Evolutionary conservation across 2,888 invertebrate genomes (phyloP).

Genomic region (Norana najaformis): DNA sequence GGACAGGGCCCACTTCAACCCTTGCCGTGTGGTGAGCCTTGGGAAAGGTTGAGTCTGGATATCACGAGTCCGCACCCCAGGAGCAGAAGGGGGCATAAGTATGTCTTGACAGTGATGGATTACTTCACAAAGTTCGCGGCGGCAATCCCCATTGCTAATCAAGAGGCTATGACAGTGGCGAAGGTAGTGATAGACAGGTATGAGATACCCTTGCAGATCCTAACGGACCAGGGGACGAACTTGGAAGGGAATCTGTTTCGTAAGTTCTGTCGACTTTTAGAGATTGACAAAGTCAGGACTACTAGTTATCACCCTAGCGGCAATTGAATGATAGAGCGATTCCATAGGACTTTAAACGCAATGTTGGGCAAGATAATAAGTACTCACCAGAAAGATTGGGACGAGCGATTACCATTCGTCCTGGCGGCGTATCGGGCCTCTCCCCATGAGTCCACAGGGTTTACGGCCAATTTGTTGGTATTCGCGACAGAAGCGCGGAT

Average conservation of each 20-base stretch:
- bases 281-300: slow-evolving; percentile 22
- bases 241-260: slow-evolving; percentile 1
- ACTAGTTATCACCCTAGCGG: slow-evolving; percentile 16
- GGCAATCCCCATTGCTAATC: not conserved
- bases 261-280: slow-evolving; percentile 1
- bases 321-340: slow-evolving; percentile 19
- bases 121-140: not conserved
- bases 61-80: not conserved
- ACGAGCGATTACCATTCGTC: not conserved
- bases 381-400: slow-evolving; percentile 26
- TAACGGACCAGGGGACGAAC: slow-evolving; percentile 15
- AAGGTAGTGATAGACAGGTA: slow-evolving; percentile 21
- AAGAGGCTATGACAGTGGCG: slow-evolving; percentile 21
- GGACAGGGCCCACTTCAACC: not conserved
- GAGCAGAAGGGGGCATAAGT: not conserved
- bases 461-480: slow-evolving; percentile 24
- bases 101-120: not conserved
- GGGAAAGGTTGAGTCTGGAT: not conserved
- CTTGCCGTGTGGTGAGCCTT: not conserved
- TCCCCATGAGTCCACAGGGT: slow-evolving; percentile 26
- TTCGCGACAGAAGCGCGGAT: slow-evolving; percentile 6
- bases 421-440: slow-evolving; percentile 25
- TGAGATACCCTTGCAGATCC: not conserved
- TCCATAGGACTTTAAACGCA: slow-evolving; percentile 4
- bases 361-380: slow-evolving; percentile 1